Percentiles rank a stretch among this genome's conserved stretches.
phyloP scores from a whole-genome alignment of 2,888 invertebrate species.

The Onchidella celtica region DNA sequence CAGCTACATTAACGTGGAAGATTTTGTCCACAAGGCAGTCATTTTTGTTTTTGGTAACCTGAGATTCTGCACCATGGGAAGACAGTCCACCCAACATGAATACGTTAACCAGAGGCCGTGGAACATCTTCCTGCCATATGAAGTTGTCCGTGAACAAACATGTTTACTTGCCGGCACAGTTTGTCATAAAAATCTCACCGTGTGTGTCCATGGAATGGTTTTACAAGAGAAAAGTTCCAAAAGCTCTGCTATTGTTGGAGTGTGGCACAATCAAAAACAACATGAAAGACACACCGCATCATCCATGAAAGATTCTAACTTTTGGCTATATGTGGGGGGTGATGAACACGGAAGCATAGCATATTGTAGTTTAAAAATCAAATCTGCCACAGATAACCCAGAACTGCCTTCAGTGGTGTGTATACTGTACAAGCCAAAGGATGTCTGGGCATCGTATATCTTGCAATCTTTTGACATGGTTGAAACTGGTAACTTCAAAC shows the following conservation, averaged over 20 bases:
- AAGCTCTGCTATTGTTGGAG: neutral
- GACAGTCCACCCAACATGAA: no score
- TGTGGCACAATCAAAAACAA: no score
- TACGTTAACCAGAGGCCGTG: conserved; percentile 8
- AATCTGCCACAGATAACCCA: neutral
- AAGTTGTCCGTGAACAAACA: conserved; percentile 12
- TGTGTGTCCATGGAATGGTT: conserved; percentile 34
- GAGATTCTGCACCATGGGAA: no score
- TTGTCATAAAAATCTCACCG: neutral
- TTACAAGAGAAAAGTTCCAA: neutral
- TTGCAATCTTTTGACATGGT: no score
- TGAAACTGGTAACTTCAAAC: no score
- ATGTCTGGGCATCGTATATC: conserved; percentile 11
- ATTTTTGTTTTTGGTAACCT: no score
- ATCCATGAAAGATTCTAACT: no score
- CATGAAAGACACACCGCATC: no score
- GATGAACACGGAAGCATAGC: neutral
- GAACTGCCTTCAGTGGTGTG: conserved; percentile 11
- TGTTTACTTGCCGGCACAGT: conserved; percentile 31
- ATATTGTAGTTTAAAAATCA: conserved; percentile 3
- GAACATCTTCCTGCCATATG: conserved; percentile 36
- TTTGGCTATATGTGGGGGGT: neutral
- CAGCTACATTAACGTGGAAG: no score
- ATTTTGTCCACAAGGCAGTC: no score
- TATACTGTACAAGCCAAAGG: conserved; percentile 20